Percentiles rank a stretch among this genome's conserved stretches.
Evolutionary conservation across 2,113 vertebrate species (phyloP).

Genomic region (Pipra filicauda): DNA sequence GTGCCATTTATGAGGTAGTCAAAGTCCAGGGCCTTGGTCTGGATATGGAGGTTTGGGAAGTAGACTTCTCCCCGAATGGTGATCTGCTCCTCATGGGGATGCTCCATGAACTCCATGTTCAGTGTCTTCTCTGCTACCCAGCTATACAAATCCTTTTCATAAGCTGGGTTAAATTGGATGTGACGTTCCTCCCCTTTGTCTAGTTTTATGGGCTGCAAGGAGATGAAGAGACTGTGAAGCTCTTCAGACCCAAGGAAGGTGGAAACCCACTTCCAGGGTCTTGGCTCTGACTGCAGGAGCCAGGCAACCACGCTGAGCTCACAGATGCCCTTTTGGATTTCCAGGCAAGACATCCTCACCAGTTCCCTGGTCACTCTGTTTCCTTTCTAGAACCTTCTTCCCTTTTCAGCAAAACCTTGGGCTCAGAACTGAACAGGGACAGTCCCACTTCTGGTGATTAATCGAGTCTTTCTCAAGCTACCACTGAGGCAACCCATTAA

Average conservation of each 20-base stretch:
- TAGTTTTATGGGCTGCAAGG: constrained; percentile 74
- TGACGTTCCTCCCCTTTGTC: constrained; percentile 68
- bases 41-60: constrained; percentile 84
- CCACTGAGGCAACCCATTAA: neutral
- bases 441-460: neutral
- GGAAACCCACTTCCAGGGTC: neutral
- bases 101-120: constrained; percentile 75
- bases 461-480: neutral
- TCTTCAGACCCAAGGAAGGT: neutral
- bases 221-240: neutral
- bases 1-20: constrained; percentile 86
- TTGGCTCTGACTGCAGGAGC: neutral
- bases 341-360: neutral
- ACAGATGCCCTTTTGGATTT: neutral
- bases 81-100: constrained; percentile 79
- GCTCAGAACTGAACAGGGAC: neutral
- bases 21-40: constrained; percentile 79
- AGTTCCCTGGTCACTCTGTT: neutral
- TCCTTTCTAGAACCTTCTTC: neutral
- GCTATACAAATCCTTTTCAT: constrained; percentile 53
- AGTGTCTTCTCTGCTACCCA: constrained; percentile 74
- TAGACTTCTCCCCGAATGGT: constrained; percentile 77
- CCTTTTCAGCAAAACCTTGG: neutral
- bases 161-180: constrained; percentile 81
- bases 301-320: neutral